Evolutionary conservation across 2,113 vertebrate species (phyloP).

Genomic region (Diadophis punctatus): DNA sequence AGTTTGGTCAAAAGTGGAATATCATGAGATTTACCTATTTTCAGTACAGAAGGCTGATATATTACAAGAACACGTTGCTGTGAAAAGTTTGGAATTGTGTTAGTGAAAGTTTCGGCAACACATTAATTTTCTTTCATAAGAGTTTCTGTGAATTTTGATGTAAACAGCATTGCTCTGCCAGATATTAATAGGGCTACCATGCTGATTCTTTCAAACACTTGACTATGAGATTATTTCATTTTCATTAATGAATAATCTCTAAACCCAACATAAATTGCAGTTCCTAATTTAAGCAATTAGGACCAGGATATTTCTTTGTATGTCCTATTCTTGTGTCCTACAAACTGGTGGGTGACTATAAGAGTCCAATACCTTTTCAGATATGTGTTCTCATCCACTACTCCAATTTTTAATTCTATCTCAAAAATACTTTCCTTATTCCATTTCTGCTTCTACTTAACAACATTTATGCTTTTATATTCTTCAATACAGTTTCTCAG

Average conservation of each 20-base stretch:
- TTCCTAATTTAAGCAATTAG: background rate
- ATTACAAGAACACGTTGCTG: background rate
- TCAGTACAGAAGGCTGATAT: background rate
- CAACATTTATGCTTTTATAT: background rate
- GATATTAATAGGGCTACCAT: background rate
- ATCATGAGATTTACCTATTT: background rate
- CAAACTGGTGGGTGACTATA: background rate
- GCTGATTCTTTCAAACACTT: background rate
- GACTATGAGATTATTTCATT: background rate
- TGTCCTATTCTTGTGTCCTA: background rate
- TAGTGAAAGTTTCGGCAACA: background rate
- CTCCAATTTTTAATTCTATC: background rate
- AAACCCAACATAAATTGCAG: background rate
- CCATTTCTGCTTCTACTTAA: background rate
- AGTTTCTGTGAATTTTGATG: background rate
- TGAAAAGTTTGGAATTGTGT: background rate
- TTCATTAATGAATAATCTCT: background rate
- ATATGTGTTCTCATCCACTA: background rate
- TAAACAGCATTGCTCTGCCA: background rate
- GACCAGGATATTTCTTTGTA: background rate
- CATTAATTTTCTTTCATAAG: background rate
- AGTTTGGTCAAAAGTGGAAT: background rate
- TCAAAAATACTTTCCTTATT: background rate
- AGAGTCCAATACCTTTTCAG: background rate
- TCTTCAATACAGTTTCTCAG: background rate